Conservation (phyloP, 2,113 vertebrate species). For the Arizona elegans region DNA sequence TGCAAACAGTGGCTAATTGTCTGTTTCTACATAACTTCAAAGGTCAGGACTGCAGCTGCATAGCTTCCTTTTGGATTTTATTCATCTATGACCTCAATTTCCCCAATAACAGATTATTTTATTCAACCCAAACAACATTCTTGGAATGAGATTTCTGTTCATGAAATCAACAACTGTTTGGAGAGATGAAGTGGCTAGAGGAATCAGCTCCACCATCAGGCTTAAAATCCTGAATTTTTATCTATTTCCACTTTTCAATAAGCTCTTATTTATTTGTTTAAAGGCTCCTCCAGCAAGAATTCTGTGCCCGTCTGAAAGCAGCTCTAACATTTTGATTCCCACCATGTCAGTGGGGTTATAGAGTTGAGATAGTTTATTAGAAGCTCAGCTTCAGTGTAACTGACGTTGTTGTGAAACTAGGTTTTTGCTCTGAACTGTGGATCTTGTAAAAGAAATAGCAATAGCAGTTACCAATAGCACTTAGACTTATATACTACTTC, state of each 20-base stretch:
- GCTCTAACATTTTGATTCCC: neutral
- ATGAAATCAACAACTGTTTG: slow-evolving; percentile 40
- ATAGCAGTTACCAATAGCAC: too few species aligned
- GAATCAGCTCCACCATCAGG: slow-evolving; percentile 12
- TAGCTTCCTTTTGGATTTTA: slow-evolving; percentile 6
- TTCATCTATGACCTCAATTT: slow-evolving; percentile 33
- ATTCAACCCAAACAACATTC: slow-evolving; percentile 63
- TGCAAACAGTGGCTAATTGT: neutral
- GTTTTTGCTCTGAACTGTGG: neutral
- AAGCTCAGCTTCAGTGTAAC: neutral
- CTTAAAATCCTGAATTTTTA: slow-evolving; percentile 41
- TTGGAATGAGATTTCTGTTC: slow-evolving; percentile 49
- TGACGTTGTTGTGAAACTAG: neutral
- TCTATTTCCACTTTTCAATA: neutral
- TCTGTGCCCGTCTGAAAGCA: neutral
- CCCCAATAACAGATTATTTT: slow-evolving; percentile 10
- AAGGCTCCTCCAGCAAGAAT: neutral
- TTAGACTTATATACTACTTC: too few species aligned
- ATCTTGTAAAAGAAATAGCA: neutral
- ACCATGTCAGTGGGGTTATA: neutral
- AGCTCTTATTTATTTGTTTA: neutral
- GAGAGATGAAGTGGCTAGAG: slow-evolving; percentile 26
- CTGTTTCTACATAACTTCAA: neutral
- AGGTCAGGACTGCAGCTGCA: neutral
- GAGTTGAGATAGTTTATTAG: neutral